Evolutionary conservation across 2,888 invertebrate genomes (phyloP), one percentile per base, ranked within the genome.

Genomic region (Xanthorhoe designata): DNA sequence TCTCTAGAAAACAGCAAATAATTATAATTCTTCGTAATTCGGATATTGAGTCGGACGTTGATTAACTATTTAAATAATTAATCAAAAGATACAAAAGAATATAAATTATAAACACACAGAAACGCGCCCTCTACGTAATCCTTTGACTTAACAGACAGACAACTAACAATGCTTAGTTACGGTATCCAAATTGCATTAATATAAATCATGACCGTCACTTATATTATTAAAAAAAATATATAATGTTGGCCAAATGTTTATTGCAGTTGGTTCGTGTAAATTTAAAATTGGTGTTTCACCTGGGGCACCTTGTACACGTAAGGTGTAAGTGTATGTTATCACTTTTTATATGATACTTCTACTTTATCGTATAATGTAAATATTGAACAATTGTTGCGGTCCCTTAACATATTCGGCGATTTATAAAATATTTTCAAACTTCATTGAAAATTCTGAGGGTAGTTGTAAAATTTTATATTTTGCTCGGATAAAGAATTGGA

Each of bases 291-390:
- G 45, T 52, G 51, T 45, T 19, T 42, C 42, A 15, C 18, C 19
- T 58, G 58, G 24, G 66, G 54, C 55, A 67, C 19, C 55, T 47
- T n/a, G 32, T 58, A 45, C 50, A 29, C 10, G n/a, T 60, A 66
- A 61, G 5, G 19, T 57, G 35, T 78, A 79, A 72, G 71, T 68
- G 64, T 73, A 62, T 69, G 69, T 71, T 71, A 63, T 76, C 57
- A 67, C 70, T 67, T 65, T 59, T 65, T 68, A 59, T 61, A 61
- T 60, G 54, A 54, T 69, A 67, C 61, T 35, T 72, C 57, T 65
- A 56, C 69, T 61, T 61, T 61, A 59, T 56, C 57, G 52, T 69
- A 55, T 61, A 53, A 64, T 60, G 55, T 64, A 64, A 53, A 68
- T 64, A 61, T 52, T 56, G 29, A 49, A 54, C 13, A 50, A 61